These are phyloP conservation scores for Lacanobia wlatinum DNA, from an alignment of 2,888 invertebrate genomes.

Conservation along the genomic window DNA sequence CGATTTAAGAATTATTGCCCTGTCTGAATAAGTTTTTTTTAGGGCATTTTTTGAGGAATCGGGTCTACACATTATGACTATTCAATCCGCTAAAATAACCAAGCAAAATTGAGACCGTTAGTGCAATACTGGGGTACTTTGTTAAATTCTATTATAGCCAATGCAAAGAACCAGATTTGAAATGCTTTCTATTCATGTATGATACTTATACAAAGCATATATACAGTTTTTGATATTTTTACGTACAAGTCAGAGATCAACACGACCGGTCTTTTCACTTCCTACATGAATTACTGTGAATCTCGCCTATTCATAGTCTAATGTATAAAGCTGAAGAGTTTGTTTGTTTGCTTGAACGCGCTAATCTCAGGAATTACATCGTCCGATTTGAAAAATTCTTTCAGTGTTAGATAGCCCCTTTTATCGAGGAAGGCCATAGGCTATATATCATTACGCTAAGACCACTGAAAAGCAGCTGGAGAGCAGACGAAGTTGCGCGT, in stretches of 20 bases:
- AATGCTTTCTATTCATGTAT: background rate
- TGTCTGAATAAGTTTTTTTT: background rate
- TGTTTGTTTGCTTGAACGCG: too few species aligned
- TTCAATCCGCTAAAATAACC: background rate
- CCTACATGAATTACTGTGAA: background rate
- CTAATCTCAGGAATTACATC: too few species aligned
- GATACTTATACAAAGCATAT: background rate
- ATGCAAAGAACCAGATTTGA: background rate
- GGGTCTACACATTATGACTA: background rate
- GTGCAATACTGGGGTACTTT: too few species aligned
- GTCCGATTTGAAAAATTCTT: too few species aligned
- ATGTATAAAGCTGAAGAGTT: too few species aligned
- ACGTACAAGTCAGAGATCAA: background rate
- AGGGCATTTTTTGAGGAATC: background rate
- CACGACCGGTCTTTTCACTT: background rate
- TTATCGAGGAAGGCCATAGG: too few species aligned
- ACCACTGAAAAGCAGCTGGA: too few species aligned
- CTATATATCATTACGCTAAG: too few species aligned
- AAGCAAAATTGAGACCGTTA: background rate
- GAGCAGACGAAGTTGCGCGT: too few species aligned
- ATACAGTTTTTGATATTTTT: background rate
- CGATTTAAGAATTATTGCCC: background rate
- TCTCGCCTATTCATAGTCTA: background rate
- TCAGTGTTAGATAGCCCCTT: too few species aligned
- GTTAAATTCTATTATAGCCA: background rate